Base-by-base conservation (phyloP, 2,797 vertebrate genomes). In the Capromys pilorides region DNA sequence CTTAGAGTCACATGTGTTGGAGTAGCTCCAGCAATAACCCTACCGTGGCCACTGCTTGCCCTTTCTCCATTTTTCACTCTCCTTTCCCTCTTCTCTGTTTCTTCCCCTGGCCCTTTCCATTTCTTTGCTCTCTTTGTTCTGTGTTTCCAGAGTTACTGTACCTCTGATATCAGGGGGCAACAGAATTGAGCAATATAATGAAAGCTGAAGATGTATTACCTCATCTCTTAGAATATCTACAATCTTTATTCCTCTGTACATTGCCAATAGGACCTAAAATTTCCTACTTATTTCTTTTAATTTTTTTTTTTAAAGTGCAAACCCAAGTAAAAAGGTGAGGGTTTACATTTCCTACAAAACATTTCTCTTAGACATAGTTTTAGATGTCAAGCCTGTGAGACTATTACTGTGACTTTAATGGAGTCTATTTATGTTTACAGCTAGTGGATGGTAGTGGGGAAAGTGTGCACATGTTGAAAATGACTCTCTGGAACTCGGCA, bases 371-470 rank as follows among this genome's bases (percentile, higher is more conserved):
- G 14, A 41, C 1, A 11, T 66, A 31, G 22, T 45, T 95, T 92
- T 93, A 82, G 73, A 90, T 91, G 59, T 92, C 90, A 80, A 73
- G 57, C 45, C 77, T 88, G 59, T 49, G 59, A 82, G 67, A 62
- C 39, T 83, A 59, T 94, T 95, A 79, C 49, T 80, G 84, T 84
- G 89, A 90, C 51, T 91, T 73, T 83, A 79, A 90, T 90, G 81
- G 87, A 61, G 45, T 78, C 78, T 91, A 51, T 95, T 96, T 89
- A 92, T 94, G 79, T 92, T 78, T 87, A 94, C 86, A 80, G 66
- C 49, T 75, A 71, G 31, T 28, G 31, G 54, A 79, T 91, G 88
- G 26, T 18, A 69, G 66, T 21, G 62, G 67, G 49, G 18, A 91
- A 81, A 77, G 54, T 77, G 16, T 80, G 57, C 13, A 19, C 21